Evolutionary conservation across 2,113 vertebrate genomes (phyloP).

Genomic region (Geococcyx californianus): DNA sequence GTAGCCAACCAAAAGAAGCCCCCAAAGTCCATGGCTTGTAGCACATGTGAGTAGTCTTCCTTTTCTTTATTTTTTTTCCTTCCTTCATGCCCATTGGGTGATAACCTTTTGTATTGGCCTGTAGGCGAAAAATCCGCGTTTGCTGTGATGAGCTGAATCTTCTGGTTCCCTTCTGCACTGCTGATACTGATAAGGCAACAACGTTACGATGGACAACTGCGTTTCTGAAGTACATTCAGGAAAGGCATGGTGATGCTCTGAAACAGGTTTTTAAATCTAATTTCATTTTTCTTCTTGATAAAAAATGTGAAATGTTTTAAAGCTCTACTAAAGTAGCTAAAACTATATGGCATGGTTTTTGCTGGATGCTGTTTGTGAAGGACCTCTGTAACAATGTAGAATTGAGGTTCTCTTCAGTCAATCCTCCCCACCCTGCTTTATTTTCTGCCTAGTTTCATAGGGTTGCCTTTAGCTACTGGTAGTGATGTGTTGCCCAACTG

Average conservation of each 20-base stretch:
- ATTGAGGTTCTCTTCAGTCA: neutral
- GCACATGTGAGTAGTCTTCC: neutral
- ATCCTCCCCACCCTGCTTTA: neutral
- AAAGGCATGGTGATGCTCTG: conserved; percentile 84
- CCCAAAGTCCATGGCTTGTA: neutral
- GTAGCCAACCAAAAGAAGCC: neutral
- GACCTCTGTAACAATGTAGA: neutral
- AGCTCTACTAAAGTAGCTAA: fast-evolving
- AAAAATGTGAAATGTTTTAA: neutral
- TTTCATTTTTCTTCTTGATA: neutral
- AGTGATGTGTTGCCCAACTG: neutral
- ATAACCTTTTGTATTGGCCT: neutral
- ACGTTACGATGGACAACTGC: conserved; percentile 90
- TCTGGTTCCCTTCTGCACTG: conserved; percentile 88
- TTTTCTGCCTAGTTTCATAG: neutral
- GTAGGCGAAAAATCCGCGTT: conserved; percentile 87
- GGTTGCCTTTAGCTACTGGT: neutral
- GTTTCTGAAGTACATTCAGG: conserved; percentile 88
- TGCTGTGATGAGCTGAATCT: conserved; percentile 93
- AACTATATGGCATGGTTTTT: neutral
- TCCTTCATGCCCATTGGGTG: fast-evolving
- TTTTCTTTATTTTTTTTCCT: neutral
- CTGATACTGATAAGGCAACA: conserved; percentile 88
- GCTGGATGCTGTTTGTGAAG: neutral
- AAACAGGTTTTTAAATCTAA: conserved; percentile 80